These are phyloP conservation scores for Alviniconcha marisindica DNA, from an alignment of 1,140 invertebrate species.

Conservation along the genomic window DNA sequence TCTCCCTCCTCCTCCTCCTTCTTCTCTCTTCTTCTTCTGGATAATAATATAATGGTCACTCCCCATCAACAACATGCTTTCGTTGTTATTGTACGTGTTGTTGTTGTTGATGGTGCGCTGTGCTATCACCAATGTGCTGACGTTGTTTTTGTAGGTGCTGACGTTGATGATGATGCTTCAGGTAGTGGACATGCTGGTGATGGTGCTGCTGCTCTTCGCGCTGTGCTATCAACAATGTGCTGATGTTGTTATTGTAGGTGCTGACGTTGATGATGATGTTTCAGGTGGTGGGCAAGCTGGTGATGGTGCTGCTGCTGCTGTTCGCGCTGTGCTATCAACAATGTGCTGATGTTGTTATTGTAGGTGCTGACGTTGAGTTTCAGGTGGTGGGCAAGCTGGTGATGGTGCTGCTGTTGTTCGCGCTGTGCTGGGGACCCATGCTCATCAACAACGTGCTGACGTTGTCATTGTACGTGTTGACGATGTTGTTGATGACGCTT, in stretches of 20 bases:
- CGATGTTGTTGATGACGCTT: background rate
- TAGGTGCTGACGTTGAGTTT: no score
- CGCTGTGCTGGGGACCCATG: conserved; percentile 77
- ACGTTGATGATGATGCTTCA: conserved; percentile 51
- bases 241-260: no score
- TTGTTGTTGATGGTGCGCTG: no score
- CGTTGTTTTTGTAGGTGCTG: no score
- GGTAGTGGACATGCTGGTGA: conserved; percentile 77
- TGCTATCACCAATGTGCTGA: no score
- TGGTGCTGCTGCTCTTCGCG: conserved; percentile 76
- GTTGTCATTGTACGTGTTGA: no score
- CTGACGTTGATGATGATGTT: background rate
- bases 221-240: conserved; percentile 74
- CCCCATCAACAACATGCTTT: no score
- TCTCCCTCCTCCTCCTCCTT: no score
- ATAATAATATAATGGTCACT: no score
- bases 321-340: conserved; percentile 76
- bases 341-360: conserved; percentile 68
- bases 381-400: conserved; percentile 78
- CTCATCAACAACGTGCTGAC: conserved; percentile 70
- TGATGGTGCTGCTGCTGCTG: conserved; percentile 75
- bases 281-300: conserved; percentile 77
- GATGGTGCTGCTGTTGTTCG: conserved; percentile 76
- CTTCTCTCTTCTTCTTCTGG: no score
- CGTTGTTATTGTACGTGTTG: no score